phyloP scores from a whole-genome alignment of 2,888 invertebrate species.

The Nasonovia ribisnigri region DNA sequence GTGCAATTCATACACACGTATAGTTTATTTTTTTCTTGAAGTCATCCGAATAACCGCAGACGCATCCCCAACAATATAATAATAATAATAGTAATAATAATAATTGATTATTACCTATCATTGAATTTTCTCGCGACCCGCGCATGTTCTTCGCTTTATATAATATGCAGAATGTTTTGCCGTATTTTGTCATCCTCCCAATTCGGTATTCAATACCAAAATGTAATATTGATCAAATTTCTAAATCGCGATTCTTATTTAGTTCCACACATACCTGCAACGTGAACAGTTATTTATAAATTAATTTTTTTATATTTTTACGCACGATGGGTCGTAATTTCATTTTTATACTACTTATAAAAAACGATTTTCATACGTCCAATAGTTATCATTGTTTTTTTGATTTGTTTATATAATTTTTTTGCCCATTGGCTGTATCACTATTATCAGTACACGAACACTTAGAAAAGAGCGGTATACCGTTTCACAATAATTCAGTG shows the following conservation, averaged over 20 bases:
- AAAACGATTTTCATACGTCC: neutral
- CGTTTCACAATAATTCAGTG: neutral
- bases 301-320: constrained; percentile 9
- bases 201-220: neutral
- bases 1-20: neutral
- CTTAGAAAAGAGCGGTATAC: neutral
- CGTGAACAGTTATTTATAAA: neutral
- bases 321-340: neutral
- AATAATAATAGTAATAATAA: neutral
- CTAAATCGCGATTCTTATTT: neutral
- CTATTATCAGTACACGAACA: neutral
- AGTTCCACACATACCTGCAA: neutral
- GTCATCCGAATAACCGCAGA: constrained; percentile 40
- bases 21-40: neutral
- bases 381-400: neutral
- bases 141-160: neutral
- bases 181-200: no score
- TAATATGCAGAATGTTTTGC: neutral
- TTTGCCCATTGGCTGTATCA: neutral
- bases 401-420: neutral
- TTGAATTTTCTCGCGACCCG: neutral
- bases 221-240: neutral
- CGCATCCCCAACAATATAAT: neutral
- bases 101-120: neutral
- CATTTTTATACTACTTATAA: neutral